phyloP scores from a whole-genome alignment of 1,140 invertebrate genomes.

The Venturia canescens region DNA sequence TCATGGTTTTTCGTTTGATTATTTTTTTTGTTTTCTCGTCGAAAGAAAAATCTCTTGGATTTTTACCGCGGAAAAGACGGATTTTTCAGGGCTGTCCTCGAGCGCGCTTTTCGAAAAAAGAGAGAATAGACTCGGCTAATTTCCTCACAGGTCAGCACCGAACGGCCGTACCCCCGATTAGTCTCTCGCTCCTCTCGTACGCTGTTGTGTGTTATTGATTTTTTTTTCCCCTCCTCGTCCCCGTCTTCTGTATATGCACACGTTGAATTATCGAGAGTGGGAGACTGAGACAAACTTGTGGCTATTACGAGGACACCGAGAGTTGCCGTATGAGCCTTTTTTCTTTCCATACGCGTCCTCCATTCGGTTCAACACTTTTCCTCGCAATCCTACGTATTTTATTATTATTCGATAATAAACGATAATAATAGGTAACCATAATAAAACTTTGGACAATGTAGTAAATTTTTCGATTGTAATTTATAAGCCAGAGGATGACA shows the following conservation, averaged over 20 bases:
- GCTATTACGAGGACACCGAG: not conserved
- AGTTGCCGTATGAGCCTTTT: not conserved
- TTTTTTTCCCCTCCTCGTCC: conserved; percentile 5
- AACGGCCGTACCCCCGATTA: not conserved
- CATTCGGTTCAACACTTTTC: not conserved
- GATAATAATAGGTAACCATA: not conserved
- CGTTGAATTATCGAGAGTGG: conserved; percentile 2
- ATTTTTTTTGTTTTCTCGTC: not conserved
- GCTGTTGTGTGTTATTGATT: conserved; percentile 1
- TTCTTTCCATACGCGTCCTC: not conserved
- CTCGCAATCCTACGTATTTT: not conserved
- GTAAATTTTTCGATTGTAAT: not conserved
- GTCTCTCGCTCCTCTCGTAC: not conserved
- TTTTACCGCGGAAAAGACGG: too few species aligned
- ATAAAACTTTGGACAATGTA: not conserved
- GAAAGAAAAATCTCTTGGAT: too few species aligned
- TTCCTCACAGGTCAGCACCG: not conserved
- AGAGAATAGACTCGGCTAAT: not conserved
- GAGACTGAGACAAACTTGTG: not conserved
- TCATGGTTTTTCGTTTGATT: not conserved
- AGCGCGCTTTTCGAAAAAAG: not conserved
- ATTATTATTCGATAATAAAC: too few species aligned
- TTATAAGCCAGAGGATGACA: not conserved
- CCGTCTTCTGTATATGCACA: not conserved
- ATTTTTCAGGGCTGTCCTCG: too few species aligned